phyloP scores from a whole-genome alignment of 2,797 vertebrate species.

The Vespertilio murinus region DNA sequence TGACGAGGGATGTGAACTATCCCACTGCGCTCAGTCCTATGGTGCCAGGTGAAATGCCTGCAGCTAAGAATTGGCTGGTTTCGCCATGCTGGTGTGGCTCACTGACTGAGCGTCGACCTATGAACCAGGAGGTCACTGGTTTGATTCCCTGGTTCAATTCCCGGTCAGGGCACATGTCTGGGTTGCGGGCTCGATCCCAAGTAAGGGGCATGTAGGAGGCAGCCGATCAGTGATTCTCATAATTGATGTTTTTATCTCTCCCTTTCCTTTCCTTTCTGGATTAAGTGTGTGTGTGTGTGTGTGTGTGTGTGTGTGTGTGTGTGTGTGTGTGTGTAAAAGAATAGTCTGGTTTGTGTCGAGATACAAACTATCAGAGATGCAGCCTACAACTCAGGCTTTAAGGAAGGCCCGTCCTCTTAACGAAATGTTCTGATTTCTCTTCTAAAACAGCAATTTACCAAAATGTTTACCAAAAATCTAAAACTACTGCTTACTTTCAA shows the following conservation, averaged over 20 bases:
- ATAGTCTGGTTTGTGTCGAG: not conserved
- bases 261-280: too few relatives aligned
- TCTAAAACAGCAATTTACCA: not conserved
- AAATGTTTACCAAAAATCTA: not conserved
- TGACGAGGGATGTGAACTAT: not conserved
- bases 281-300: too few relatives aligned
- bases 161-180: too few relatives aligned
- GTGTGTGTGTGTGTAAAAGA: not conserved
- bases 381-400: not conserved
- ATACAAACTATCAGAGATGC: not conserved
- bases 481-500: slow-evolving; percentile 31
- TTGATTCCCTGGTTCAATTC: too few relatives aligned
- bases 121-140: too few relatives aligned
- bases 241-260: too few relatives aligned
- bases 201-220: too few relatives aligned
- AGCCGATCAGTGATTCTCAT: too few relatives aligned
- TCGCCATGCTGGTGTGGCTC: not conserved
- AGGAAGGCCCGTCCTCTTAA: not conserved
- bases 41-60: not conserved
- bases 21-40: not conserved
- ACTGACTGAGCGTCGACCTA: too few relatives aligned
- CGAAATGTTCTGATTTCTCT: not conserved
- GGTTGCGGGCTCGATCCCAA: too few relatives aligned
- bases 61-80: not conserved
- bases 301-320: too few relatives aligned